These are phyloP conservation scores for Anolis carolinensis DNA, from an alignment of 2,113 vertebrate genomes.

Conservation along the genomic window DNA sequence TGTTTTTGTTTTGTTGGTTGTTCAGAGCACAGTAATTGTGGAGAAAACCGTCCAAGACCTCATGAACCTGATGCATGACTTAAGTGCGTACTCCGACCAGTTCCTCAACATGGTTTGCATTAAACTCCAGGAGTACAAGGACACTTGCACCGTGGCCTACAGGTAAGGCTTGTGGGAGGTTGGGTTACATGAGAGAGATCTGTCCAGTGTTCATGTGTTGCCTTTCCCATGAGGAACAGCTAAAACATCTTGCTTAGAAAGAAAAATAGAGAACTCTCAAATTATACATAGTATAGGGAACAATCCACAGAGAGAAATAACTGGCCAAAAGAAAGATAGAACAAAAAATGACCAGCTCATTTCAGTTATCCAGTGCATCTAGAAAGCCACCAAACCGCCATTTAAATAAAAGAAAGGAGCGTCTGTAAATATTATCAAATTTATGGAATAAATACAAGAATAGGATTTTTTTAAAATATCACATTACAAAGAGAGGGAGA, in stretches of 20 bases:
- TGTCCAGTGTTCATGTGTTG: neutral
- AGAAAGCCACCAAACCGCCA: neutral
- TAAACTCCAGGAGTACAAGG: conserved; percentile 98
- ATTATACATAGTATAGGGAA: neutral
- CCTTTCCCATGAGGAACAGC: neutral
- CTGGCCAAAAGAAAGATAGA: too few species aligned
- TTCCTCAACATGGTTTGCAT: conserved; percentile 98
- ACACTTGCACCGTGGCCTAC: conserved; percentile 91
- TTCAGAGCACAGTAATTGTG: conserved; percentile 94
- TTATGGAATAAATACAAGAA: neutral
- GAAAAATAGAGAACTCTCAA: neutral
- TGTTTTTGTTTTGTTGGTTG: neutral
- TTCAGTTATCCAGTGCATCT: neutral
- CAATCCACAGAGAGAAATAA: too few species aligned
- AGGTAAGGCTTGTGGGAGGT: conserved; percentile 75
- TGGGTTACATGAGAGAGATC: neutral
- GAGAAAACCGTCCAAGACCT: conserved; percentile 98
- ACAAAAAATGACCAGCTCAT: too few species aligned
- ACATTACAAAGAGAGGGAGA: neutral
- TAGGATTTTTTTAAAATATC: neutral
- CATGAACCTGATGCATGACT: conserved; percentile 93
- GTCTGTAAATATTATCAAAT: neutral
- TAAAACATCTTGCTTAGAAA: neutral
- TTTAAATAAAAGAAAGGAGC: neutral
- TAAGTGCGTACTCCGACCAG: conserved; percentile 96